phyloP scores from a whole-genome alignment of 2,888 invertebrate species.

The Latrodectus elegans region DNA sequence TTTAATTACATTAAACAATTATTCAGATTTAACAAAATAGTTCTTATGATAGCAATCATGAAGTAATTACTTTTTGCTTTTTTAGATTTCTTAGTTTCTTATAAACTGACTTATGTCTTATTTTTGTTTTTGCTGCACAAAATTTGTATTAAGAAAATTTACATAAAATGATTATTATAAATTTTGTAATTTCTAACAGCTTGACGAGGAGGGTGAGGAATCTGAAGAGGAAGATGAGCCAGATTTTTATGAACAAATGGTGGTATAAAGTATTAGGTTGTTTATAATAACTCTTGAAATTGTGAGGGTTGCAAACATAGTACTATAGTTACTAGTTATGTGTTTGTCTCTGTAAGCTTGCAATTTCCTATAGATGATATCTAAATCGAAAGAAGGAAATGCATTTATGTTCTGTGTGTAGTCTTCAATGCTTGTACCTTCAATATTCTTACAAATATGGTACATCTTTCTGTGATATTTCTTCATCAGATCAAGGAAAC shows the following conservation, averaged over 20 bases:
- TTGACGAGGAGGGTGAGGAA: slow-evolving; percentile 86
- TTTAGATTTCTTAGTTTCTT: too few relatives aligned
- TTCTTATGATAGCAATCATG: too few relatives aligned
- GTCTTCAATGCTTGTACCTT: neutral
- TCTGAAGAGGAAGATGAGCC: slow-evolving; percentile 86
- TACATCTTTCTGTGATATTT: slow-evolving; percentile 5
- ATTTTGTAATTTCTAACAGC: slow-evolving; percentile 77
- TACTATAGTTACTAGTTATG: neutral
- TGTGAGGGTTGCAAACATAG: neutral
- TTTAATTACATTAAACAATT: too few relatives aligned
- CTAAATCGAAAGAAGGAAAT: neutral
- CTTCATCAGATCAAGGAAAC: neutral
- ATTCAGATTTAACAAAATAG: too few relatives aligned
- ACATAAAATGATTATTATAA: neutral
- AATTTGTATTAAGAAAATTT: neutral
- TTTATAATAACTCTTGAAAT: slow-evolving; percentile 7
- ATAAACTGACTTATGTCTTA: too few relatives aligned
- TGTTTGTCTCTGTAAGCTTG: neutral
- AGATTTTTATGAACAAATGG: slow-evolving; percentile 95
- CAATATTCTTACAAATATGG: neutral
- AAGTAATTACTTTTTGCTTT: too few relatives aligned
- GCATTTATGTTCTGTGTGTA: neutral
- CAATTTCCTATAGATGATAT: neutral
- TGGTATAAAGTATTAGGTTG: slow-evolving; percentile 38
- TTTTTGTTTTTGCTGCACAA: neutral